Percentiles rank a stretch among this genome's conserved stretches.
Evolutionary conservation across 2,888 invertebrate species (phyloP).

Genomic region (Nomada ferruginata): DNA sequence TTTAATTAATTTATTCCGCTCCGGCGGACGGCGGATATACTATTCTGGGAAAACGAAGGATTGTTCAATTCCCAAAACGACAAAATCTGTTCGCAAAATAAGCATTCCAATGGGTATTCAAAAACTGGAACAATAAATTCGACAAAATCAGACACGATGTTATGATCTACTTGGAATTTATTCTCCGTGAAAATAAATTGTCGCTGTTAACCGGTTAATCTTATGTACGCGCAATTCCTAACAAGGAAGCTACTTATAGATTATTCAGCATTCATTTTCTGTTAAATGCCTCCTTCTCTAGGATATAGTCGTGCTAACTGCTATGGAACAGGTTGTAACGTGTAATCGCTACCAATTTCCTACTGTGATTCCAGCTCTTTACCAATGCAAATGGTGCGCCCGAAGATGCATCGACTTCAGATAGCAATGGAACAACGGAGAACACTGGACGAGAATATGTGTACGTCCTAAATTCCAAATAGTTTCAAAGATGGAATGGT

Average conservation of each 20-base stretch:
- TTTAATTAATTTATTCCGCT: neutral
- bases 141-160: conserved; percentile 1
- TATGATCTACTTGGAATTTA: neutral
- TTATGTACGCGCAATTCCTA: neutral
- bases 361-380: conserved; percentile 10
- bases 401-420: neutral
- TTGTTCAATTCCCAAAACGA: neutral
- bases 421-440: neutral
- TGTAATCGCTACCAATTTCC: conserved; percentile 32
- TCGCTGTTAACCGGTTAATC: conserved; percentile 16
- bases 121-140: no score
- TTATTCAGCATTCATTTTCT: conserved; percentile 4
- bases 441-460: neutral
- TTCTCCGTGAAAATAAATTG: conserved; percentile 10
- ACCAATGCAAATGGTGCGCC: neutral
- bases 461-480: no score
- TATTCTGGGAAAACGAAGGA: no score
- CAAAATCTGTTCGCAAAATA: neutral
- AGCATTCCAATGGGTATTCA: no score
- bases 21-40: no score
- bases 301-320: neutral
- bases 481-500: no score
- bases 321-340: neutral
- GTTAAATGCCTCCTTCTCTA: neutral
- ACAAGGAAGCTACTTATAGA: conserved; percentile 22